Percentiles rank a stretch among this genome's conserved stretches.
Conservation (phyloP, 2,888 invertebrate genomes). For the Caradrina kadenii region DNA sequence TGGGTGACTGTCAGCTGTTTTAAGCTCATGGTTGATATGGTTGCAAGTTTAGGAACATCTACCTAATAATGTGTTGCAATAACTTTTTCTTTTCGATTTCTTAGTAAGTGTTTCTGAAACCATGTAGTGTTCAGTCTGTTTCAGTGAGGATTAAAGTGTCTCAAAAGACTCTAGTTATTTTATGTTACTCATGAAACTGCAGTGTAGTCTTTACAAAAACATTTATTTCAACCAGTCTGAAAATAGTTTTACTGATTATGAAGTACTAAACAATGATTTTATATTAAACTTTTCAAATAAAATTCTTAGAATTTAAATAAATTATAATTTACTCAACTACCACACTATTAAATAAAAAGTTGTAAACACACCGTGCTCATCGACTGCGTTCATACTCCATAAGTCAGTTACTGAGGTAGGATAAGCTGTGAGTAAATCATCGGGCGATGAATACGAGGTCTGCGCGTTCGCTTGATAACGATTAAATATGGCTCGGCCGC, state of each 20-base stretch:
- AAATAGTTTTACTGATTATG: neutral
- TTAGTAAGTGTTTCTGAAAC: neutral
- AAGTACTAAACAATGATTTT: neutral
- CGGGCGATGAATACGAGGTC: conserved; percentile 84
- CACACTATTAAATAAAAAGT: conserved; percentile 45
- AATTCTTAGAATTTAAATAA: neutral
- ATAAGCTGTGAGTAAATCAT: conserved; percentile 88
- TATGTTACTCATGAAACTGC: neutral
- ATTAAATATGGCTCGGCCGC: conserved; percentile 85
- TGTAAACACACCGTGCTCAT: conserved; percentile 54
- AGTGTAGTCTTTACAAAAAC: neutral
- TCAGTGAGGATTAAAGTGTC: neutral
- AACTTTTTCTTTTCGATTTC: no score
- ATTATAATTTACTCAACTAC: conserved; percentile 1
- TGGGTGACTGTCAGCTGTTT: conserved; percentile 45
- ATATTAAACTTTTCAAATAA: neutral
- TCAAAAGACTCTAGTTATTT: neutral
- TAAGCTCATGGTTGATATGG: conserved; percentile 3
- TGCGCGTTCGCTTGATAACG: conserved; percentile 83
- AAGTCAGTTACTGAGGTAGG: conserved; percentile 82
- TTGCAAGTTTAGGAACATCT: neutral
- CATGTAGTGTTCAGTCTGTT: neutral
- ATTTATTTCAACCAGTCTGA: neutral
- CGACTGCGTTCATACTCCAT: conserved; percentile 70
- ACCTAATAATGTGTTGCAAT: neutral